These are phyloP conservation scores for Cosmopolites sordidus DNA, from an alignment of 2,888 invertebrate genomes.

Conservation along the genomic window DNA sequence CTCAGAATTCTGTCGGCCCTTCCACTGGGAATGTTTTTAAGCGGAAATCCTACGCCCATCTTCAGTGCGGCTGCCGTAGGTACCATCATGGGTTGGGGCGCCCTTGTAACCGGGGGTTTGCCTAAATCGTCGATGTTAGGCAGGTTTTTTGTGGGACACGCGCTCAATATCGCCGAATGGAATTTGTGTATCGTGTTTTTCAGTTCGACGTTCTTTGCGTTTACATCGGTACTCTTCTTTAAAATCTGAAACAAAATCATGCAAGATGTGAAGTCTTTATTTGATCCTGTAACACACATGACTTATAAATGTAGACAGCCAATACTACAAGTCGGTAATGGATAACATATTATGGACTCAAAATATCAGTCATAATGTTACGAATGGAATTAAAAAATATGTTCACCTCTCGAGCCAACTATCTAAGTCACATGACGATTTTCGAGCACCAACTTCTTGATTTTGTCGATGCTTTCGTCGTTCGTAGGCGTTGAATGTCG, in stretches of 20 bases:
- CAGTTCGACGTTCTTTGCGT: slow-evolving; percentile 56
- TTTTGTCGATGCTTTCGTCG: too few species aligned
- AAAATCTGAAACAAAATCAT: slow-evolving; percentile 43
- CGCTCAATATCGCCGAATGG: slow-evolving; percentile 57
- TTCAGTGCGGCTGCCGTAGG: slow-evolving; percentile 80
- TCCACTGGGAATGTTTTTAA: slow-evolving; percentile 62
- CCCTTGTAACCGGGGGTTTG: slow-evolving; percentile 39
- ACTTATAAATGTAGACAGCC: too few species aligned
- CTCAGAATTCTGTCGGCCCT: slow-evolving; percentile 68
- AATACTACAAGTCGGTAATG: too few species aligned
- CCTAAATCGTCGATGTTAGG: slow-evolving; percentile 58
- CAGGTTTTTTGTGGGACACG: slow-evolving; percentile 58
- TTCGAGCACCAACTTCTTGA: too few species aligned
- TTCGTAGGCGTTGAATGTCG: too few species aligned
- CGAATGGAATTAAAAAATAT: too few species aligned
- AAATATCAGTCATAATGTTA: too few species aligned
- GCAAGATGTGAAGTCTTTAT: too few species aligned
- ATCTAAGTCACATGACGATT: too few species aligned
- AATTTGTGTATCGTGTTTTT: slow-evolving; percentile 60
- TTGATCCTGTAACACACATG: too few species aligned
- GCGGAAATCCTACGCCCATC: slow-evolving; percentile 82
- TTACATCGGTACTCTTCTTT: slow-evolving; percentile 62
- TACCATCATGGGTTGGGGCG: slow-evolving; percentile 58
- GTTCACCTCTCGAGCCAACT: too few species aligned
- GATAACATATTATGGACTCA: too few species aligned